phyloP scores from a whole-genome alignment of 2,797 vertebrate genomes.

The Aphelocoma californica region DNA sequence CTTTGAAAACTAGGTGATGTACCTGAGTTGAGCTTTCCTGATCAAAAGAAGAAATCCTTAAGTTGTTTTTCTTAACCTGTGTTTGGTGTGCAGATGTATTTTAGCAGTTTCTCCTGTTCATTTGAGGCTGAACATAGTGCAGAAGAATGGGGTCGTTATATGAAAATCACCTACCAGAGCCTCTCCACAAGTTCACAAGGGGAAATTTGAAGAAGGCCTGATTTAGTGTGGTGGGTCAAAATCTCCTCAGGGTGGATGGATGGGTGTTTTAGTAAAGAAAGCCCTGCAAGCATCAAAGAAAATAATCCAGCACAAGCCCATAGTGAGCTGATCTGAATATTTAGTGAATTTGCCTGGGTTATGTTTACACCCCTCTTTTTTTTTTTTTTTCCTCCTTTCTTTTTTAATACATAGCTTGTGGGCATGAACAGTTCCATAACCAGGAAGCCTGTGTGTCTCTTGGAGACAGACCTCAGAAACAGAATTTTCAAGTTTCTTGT shows the following conservation, averaged over 20 bases:
- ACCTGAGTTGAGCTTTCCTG: neutral
- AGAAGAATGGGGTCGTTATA: accelerated
- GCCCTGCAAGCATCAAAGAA: neutral
- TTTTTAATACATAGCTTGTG: neutral
- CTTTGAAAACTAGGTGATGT: neutral
- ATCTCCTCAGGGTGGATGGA: neutral
- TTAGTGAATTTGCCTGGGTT: neutral
- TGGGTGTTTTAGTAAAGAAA: neutral
- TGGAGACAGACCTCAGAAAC: conserved; percentile 4
- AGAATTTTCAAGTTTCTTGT: conserved; percentile 11
- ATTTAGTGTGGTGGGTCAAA: neutral
- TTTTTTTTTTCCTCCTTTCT: neutral
- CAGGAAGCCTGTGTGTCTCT: conserved; percentile 41
- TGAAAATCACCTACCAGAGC: neutral
- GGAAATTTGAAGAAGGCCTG: neutral
- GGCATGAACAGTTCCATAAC: neutral
- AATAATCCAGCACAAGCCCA: neutral
- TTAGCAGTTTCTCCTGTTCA: neutral
- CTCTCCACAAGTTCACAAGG: neutral
- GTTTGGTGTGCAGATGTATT: neutral
- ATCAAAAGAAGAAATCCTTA: neutral
- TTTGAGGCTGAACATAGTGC: neutral
- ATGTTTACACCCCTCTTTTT: neutral
- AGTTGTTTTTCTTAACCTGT: neutral
- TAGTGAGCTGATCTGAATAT: neutral